A percentile compares a stretch with the other conserved stretches of the same genome.
Conservation (phyloP, 2,797 vertebrate species). For the Urocyon cinereoargenteus region DNA sequence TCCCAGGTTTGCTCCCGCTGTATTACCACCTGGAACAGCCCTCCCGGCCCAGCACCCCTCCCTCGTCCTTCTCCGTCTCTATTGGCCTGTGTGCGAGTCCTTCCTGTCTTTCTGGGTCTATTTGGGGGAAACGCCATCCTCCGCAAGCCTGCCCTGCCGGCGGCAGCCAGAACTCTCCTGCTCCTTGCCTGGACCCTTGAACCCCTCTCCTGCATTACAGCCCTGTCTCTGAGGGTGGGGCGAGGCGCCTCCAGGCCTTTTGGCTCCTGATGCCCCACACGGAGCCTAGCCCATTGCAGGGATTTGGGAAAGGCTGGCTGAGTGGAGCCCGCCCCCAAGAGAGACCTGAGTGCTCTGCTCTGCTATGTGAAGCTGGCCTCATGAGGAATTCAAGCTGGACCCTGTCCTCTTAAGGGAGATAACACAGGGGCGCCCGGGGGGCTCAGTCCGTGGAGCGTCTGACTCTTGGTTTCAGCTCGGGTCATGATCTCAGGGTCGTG, state of each 20-base stretch:
- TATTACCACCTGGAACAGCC: too few relatives aligned
- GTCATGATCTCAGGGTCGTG: background rate
- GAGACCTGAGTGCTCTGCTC: background rate
- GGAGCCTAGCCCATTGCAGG: background rate
- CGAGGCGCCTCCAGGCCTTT: too few relatives aligned
- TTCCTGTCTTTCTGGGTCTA: background rate
- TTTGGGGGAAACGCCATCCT: background rate
- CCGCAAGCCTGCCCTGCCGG: background rate
- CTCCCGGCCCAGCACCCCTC: background rate
- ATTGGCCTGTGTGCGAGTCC: background rate
- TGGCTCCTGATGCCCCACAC: background rate
- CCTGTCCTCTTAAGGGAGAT: background rate
- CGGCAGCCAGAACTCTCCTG: too few relatives aligned
- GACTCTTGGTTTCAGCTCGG: background rate
- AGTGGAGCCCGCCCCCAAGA: background rate
- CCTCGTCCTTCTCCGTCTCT: fast-evolving
- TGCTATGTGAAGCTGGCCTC: background rate
- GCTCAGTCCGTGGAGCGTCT: background rate
- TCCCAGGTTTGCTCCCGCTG: background rate
- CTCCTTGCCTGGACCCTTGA: background rate
- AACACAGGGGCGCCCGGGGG: background rate
- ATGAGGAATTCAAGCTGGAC: background rate
- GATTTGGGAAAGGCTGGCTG: background rate
- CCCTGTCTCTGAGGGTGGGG: background rate
- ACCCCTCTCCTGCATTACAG: too few relatives aligned